Base-by-base conservation (phyloP, 2,888 invertebrate genomes). In the Darwinula stevensoni region DNA sequence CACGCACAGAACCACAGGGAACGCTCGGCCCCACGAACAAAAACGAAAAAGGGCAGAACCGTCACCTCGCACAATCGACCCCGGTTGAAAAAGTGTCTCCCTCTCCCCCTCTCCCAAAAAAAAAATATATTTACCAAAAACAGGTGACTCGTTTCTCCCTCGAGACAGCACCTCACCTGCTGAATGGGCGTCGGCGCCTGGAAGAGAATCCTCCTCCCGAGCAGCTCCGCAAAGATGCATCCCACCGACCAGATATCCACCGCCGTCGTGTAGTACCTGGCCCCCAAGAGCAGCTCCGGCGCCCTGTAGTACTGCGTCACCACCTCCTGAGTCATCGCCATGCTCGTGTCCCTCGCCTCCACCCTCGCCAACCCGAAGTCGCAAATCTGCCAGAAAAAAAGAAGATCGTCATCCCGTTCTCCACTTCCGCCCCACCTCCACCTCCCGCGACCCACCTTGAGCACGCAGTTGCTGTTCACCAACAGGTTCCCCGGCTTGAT, bases 231-330 rank as follows among this genome's bases (percentile, higher is more conserved):
- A 51, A 97, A 94, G 52, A 97, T 97, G 56, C 97, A 97, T 30
- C 97, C 97, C 29, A 97, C 91, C 28, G 86, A 86, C 97, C 97
- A 97, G 33, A 97, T 82, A 52, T 97, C 97, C 29, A 97, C 84
- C 3, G 88, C 82, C 6, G 76, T 75, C 4, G 80, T 73, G 57
- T 97, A 97, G 51, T 91, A 86, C 44, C 76, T 71, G 17, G 94
- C 86, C 17, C 97, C 97, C 91, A 97, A 94, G 37, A 97, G 61
- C 45, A 97, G 82, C 59, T 97, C 97, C 1, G 97, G 97, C 14
- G 94, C 88, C 40, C 97, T 67, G 58, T 97, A 97, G 59, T 97
- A 97, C 59, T 97, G 97, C 41, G 97, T 97, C 38, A 97, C 97
- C 38, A 97, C 97, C 57, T 97, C 97, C 56, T 94, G 94, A 18